Conservation (phyloP, 2,113 vertebrate genomes). For the Ancistrus triradiatus region DNA sequence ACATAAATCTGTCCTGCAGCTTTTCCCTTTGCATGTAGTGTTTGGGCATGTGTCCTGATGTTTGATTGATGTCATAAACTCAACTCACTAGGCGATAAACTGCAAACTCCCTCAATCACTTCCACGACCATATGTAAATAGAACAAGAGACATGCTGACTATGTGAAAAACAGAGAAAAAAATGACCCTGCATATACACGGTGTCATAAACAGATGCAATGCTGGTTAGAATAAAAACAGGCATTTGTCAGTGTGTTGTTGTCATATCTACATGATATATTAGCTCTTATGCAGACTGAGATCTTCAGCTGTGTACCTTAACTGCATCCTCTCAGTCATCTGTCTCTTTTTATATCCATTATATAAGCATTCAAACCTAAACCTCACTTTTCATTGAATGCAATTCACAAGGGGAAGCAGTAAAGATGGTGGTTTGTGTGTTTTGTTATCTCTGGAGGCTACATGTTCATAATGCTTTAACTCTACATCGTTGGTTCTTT, state of each 20-base stretch:
- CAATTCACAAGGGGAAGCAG: background rate
- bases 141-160: background rate
- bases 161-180: background rate
- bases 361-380: background rate
- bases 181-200: background rate
- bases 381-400: background rate
- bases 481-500: too few relatives aligned
- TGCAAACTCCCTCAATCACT: background rate
- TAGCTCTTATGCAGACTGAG: background rate
- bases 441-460: too few relatives aligned
- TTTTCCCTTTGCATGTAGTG: too few relatives aligned
- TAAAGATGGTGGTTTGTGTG: too few relatives aligned
- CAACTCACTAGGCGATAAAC: too few relatives aligned
- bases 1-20: slow-evolving; percentile 4
- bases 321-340: background rate
- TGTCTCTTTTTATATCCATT: background rate
- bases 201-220: background rate
- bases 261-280: background rate
- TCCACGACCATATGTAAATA: background rate
- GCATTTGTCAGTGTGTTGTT: background rate
- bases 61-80: background rate
- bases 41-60: background rate
- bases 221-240: slow-evolving; percentile 2
- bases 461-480: too few relatives aligned
- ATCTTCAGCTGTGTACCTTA: background rate